Evolutionary conservation across 2,113 vertebrate genomes (phyloP).

Genomic region (Dascyllus trimaculatus): DNA sequence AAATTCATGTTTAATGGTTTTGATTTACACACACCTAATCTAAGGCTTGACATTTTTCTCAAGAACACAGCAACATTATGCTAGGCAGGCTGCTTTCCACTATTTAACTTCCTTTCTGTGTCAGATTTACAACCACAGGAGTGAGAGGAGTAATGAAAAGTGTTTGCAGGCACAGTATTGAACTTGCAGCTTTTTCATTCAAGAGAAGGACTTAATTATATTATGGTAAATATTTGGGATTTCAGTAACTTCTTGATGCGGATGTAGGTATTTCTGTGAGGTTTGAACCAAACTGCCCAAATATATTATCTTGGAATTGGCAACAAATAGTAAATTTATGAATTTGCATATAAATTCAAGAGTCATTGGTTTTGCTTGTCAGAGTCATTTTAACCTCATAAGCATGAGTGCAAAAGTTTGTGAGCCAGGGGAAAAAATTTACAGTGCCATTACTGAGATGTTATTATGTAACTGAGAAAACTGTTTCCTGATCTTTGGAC

Average conservation of each 20-base stretch:
- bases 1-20: slow-evolving; percentile 15
- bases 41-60: slow-evolving; percentile 10
- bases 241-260: not conserved
- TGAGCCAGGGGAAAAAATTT: too few species aligned
- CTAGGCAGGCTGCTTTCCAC: not conserved
- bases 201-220: not conserved
- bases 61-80: slow-evolving; percentile 2
- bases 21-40: not conserved
- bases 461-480: slow-evolving; percentile 49
- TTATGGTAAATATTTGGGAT: not conserved
- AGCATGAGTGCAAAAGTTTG: too few species aligned
- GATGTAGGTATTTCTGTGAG: not conserved
- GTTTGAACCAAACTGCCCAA: slow-evolving; percentile 11
- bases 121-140: slow-evolving; percentile 14
- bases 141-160: not conserved
- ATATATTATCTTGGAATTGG: slow-evolving; percentile 22
- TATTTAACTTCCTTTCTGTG: not conserved
- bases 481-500: slow-evolving; percentile 21
- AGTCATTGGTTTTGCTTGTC: too few species aligned
- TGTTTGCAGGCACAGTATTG: not conserved
- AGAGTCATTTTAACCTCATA: too few species aligned
- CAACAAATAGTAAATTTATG: not conserved
- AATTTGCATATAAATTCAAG: not conserved
- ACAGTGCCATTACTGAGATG: not conserved
- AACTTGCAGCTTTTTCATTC: not conserved